Conservation (phyloP, 1,140 invertebrate genomes). For the Delia radicum region DNA sequence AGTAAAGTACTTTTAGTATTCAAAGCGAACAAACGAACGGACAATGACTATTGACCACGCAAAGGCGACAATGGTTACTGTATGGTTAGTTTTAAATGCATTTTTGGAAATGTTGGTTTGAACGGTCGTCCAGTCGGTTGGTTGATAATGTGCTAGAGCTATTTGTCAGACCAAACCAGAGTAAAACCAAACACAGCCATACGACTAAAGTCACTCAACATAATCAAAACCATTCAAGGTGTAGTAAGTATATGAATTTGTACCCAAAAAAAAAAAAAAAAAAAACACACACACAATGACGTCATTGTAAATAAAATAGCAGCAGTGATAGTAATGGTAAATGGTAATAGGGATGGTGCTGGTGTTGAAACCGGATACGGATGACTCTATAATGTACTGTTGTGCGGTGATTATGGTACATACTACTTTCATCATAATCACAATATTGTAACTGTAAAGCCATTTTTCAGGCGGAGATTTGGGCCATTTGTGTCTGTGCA, state of each 20-base stretch:
- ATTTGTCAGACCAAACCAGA: slow-evolving; percentile 11
- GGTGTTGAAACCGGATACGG: slow-evolving; percentile 11
- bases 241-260: no score
- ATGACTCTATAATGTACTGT: not conserved
- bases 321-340: not conserved
- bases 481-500: no score
- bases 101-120: not conserved
- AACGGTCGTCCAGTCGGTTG: not conserved
- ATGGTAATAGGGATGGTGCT: not conserved
- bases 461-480: no score
- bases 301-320: not conserved
- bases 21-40: not conserved
- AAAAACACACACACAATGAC: not conserved
- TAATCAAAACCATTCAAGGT: not conserved
- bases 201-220: slow-evolving; percentile 6
- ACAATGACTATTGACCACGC: slow-evolving; percentile 13
- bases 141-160: not conserved
- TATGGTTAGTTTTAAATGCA: slow-evolving; percentile 15
- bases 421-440: not conserved
- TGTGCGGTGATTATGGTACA: slow-evolving; percentile 1
- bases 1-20: not conserved
- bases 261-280: not conserved
- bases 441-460: not conserved
- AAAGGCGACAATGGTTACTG: slow-evolving; percentile 3
- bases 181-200: slow-evolving; percentile 4